phyloP scores from a whole-genome alignment of 92 coral and sea anemone genomes.

The Micromussa lordhowensis region DNA sequence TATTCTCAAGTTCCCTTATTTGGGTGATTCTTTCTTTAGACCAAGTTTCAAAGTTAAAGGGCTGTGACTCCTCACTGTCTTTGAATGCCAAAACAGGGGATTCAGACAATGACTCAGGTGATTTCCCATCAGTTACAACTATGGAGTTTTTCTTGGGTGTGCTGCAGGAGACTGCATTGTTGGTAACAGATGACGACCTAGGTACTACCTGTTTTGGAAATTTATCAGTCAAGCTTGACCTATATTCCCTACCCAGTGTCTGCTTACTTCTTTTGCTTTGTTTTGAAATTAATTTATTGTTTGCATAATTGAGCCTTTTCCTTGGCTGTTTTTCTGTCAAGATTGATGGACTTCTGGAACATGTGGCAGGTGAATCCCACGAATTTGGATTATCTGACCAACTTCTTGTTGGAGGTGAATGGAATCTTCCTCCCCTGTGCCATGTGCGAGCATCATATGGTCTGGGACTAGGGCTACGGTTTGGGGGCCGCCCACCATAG shows the following conservation, averaged over 20 bases:
- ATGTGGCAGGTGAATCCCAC: conserved; percentile 29
- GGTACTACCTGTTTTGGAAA: not conserved
- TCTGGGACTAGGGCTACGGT: conserved; percentile 23
- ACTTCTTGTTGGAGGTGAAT: conserved; percentile 16
- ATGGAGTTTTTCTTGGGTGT: not conserved
- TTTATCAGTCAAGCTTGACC: not conserved
- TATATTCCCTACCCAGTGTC: conserved; percentile 2
- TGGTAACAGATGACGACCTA: not conserved
- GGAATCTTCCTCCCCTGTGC: conserved; percentile 28
- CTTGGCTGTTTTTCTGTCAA: conserved; percentile 20
- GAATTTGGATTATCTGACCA: conserved; percentile 24
- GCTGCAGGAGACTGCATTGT: not conserved
- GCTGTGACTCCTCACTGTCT: not conserved
- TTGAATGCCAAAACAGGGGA: not conserved
- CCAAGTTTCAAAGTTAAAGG: not conserved
- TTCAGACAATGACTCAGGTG: not conserved
- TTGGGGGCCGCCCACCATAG: not conserved
- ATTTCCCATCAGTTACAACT: not conserved
- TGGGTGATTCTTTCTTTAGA: too few species aligned
- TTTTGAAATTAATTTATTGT: conserved; percentile 5
- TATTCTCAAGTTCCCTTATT: too few species aligned
- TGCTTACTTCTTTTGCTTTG: conserved; percentile 30
- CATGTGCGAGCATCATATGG: conserved; percentile 16
- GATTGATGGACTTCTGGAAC: conserved; percentile 19
- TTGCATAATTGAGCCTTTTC: conserved; percentile 23